phyloP scores from a whole-genome alignment of 2,888 invertebrate species.

The Anthrax anthrax region DNA sequence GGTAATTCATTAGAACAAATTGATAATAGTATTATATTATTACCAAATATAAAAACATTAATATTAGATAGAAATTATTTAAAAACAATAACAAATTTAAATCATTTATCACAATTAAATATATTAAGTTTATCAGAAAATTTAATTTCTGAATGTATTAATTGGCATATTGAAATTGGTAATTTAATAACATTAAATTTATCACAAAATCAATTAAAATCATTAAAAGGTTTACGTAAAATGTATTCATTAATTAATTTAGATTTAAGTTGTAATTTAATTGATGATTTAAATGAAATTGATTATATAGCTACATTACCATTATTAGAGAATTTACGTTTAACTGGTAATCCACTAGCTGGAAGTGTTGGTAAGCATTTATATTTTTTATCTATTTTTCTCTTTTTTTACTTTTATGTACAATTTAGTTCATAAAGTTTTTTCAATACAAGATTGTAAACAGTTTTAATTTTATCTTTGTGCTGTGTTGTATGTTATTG shows the following conservation, averaged over 20 bases:
- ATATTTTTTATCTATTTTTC: neutral
- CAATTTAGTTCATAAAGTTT: too few relatives aligned
- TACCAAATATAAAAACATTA: slow-evolving; percentile 55
- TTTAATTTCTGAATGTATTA: slow-evolving; percentile 51
- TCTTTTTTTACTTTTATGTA: too few relatives aligned
- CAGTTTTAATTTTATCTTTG: too few relatives aligned
- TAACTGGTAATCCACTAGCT: slow-evolving; percentile 84
- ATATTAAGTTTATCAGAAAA: slow-evolving; percentile 70
- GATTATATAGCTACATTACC: slow-evolving; percentile 67
- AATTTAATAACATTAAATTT: slow-evolving; percentile 76
- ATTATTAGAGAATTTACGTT: slow-evolving; percentile 69
- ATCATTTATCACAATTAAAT: slow-evolving; percentile 60
- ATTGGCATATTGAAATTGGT: slow-evolving; percentile 74
- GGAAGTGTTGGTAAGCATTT: slow-evolving; percentile 31
- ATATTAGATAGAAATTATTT: slow-evolving; percentile 68
- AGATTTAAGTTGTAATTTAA: slow-evolving; percentile 74
- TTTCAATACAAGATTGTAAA: too few relatives aligned
- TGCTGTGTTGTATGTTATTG: too few relatives aligned
- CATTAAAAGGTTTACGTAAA: slow-evolving; percentile 59
- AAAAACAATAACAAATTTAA: slow-evolving; percentile 57
- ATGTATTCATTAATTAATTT: slow-evolving; percentile 74
- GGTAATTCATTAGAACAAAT: slow-evolving; percentile 63
- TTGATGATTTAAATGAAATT: slow-evolving; percentile 68
- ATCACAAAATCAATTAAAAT: slow-evolving; percentile 66
- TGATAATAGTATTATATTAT: slow-evolving; percentile 65